A percentile compares a stretch with the other conserved stretches of the same genome.
Conservation (phyloP, 2,888 invertebrate species). For the Thecophora atra region DNA sequence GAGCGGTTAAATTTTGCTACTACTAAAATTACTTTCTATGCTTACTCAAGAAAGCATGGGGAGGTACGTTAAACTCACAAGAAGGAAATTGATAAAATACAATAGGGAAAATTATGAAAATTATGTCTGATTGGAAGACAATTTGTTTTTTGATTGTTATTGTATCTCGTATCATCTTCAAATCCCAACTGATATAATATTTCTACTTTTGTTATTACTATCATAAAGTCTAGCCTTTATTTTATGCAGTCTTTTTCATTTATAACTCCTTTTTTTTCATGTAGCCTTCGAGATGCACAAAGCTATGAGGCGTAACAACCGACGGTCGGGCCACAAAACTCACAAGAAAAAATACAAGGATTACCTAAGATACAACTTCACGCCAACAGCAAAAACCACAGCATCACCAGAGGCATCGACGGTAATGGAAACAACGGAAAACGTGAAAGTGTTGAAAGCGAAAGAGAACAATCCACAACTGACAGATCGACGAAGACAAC, state of each 20-base stretch:
- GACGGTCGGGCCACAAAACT: slow-evolving; percentile 59
- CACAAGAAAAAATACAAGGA: slow-evolving; percentile 64
- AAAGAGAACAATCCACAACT: slow-evolving; percentile 4
- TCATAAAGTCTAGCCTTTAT: neutral
- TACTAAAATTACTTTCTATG: no score
- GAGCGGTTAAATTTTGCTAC: no score
- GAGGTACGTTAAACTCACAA: no score
- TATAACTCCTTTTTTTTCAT: neutral
- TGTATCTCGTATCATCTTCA: neutral
- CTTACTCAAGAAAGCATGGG: no score
- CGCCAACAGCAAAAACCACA: slow-evolving; percentile 32
- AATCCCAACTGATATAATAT: neutral
- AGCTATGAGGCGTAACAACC: slow-evolving; percentile 55
- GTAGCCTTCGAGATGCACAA: slow-evolving; percentile 60
- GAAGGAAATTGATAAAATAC: no score
- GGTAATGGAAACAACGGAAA: neutral
- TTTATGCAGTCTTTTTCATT: neutral
- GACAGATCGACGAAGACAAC: slow-evolving; percentile 24
- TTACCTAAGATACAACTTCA: slow-evolving; percentile 51
- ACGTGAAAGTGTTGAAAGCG: neutral
- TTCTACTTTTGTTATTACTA: neutral
- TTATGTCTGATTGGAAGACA: no score
- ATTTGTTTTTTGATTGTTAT: no score
- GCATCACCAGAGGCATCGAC: slow-evolving; percentile 18
- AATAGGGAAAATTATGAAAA: no score